Evolutionary conservation across 2,113 vertebrate genomes (phyloP), one percentile per base, ranked within the genome.

Genomic region (Eira barbara): DNA sequence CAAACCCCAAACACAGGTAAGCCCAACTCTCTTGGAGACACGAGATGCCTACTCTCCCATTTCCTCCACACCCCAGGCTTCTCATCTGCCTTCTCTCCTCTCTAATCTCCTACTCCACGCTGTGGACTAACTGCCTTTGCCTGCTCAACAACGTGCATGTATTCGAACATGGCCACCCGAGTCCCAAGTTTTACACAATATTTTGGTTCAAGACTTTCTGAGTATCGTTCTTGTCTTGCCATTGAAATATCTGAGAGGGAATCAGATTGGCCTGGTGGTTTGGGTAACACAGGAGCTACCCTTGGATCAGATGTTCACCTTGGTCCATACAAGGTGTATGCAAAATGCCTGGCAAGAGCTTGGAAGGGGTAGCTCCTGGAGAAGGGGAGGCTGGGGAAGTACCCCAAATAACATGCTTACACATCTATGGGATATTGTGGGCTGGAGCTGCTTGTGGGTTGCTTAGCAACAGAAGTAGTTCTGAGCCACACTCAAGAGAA

Each of bases 401-500:
- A 69, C 82, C 42, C 89, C 76, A 76, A n/a, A 47, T n/a, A 76
- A 87, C 59, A 42, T 1, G 8, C 31, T 59, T 69, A 73, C 83
- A 74, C 7, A 7, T 96, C 86, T 42, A 49, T 69, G 92, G 74
- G 79, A 95, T 74, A 59, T 2, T 34, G 49, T 95, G 69, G 97
- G 83, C 95, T 47, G 63, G 21, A 94, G 97, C 74, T 84, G 80
- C 95, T 86, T 76, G 25, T 25, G 85, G 42, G 97, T 98, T 98
- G 97, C 96, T 95, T 97, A 97, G 98, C 97, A 98, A 98, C 98
- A 23, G 91, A 94, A 95, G 91, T 82, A 84, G 52, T 86, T 96
- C 94, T 74, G 88, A 94, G 83, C 83, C 94, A 94, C 84, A 97
- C 84, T 93, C 23, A 92, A 74, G 76, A 95, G 65, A 97, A 83